Evolutionary conservation across 2,797 vertebrate species (phyloP), one percentile per base, ranked within the genome.

Genomic region (Centropyge bicolor): DNA sequence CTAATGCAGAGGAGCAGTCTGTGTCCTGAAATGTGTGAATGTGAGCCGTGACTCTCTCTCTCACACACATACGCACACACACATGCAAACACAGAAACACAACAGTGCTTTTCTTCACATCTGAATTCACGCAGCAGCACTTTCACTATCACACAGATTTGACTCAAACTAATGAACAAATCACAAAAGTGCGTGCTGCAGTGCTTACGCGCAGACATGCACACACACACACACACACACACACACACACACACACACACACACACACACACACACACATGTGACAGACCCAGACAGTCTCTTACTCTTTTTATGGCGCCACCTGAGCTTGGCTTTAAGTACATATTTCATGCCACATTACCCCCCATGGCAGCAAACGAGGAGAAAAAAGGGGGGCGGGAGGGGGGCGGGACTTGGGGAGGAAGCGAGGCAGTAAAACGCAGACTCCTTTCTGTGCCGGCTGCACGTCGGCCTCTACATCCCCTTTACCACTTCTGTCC

Each of bases 331-430:
- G 67, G 87, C 80, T 89, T 92, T 93, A 89, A 93, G 88, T 87
- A 90, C 83, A 92, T 90, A 92, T 95, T 94, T 94, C 89, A 94
- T 90, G 91, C 77, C 86, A 93, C 92, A 94, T 95, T 94, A 90
- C 79, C 85, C 82, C 70, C 73, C 78, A 52, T 84, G 76, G 81
- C 82, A 90, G 81, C 76, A 65, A 84, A 91, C 17, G 67, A 82
- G 76, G 43, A 81, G 78, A 72, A 82, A 74, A 82, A 81, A 84
- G 19, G 60, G 46, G 62, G 71, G 35, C 0, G 10, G 5, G 52
- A 4, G 12, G 41, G 24, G 45, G 57, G 35, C 68, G 61, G 48
- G 63, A 70, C 59, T 43, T 67, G 75, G 69, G 79, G 87, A 83
- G 72, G 77, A 83, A 78, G 78, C 10, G 43, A 78, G 80, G 63